Percentiles rank a stretch among this genome's conserved stretches.
Conservation (phyloP, 2,113 vertebrate genomes). For the Sander vitreus region DNA sequence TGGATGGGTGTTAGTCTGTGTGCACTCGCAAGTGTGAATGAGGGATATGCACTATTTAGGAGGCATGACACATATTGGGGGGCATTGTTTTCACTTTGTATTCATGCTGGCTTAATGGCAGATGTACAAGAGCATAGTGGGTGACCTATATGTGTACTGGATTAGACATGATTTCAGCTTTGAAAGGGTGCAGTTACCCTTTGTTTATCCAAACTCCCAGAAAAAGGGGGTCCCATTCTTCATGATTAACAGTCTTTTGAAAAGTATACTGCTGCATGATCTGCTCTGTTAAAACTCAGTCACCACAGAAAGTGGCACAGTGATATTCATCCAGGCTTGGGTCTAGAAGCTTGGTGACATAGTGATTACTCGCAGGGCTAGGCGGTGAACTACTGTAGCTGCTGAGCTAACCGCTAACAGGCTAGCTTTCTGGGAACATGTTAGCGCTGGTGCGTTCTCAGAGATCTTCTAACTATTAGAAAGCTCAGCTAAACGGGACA, state of each 20-base stretch:
- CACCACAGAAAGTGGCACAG: background rate
- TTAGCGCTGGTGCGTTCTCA: too few species aligned
- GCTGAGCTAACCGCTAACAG: background rate
- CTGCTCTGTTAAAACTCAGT: background rate
- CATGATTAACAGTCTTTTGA: slow-evolving; percentile 24
- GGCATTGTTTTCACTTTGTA: slow-evolving; percentile 68
- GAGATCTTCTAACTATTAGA: too few species aligned
- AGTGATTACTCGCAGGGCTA: background rate
- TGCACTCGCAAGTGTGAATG: slow-evolving; percentile 28
- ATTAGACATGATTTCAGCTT: slow-evolving; percentile 56
- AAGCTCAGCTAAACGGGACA: too few species aligned
- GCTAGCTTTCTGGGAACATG: background rate
- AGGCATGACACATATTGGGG: slow-evolving; percentile 58
- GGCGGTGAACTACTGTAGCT: too few species aligned
- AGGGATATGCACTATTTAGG: slow-evolving; percentile 43
- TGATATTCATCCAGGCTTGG: background rate
- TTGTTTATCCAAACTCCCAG: slow-evolving; percentile 37
- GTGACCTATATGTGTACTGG: slow-evolving; percentile 76
- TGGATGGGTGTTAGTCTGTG: slow-evolving; percentile 20
- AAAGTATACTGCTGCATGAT: slow-evolving; percentile 4
- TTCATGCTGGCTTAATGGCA: slow-evolving; percentile 68
- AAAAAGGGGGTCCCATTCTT: slow-evolving; percentile 13
- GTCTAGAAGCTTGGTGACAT: background rate
- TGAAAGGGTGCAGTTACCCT: slow-evolving; percentile 37
- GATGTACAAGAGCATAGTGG: slow-evolving; percentile 61